phyloP scores from a whole-genome alignment of 2,888 invertebrate genomes.

The Rhingia rostrata region DNA sequence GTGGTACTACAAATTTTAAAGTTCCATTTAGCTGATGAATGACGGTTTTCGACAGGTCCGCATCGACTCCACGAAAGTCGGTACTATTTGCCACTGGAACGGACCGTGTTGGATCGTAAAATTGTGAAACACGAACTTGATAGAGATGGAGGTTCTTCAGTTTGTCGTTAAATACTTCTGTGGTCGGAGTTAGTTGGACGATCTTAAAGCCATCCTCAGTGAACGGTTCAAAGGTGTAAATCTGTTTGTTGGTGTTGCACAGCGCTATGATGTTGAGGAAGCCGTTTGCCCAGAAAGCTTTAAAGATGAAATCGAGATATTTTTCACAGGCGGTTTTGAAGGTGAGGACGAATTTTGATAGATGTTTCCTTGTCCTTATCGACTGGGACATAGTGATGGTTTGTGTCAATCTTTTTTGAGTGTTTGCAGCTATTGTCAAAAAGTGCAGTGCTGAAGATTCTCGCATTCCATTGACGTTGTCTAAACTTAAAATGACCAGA shows the following conservation, averaged over 20 bases:
- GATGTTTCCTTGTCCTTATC: constrained; percentile 73
- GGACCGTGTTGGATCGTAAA: constrained; percentile 77
- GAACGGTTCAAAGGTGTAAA: constrained; percentile 79
- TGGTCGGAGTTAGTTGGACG: constrained; percentile 43
- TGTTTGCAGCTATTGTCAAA: constrained; percentile 14
- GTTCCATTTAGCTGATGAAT: constrained; percentile 78
- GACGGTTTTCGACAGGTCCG: constrained; percentile 75
- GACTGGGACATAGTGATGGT: not conserved
- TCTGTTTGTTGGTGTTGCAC: constrained; percentile 43
- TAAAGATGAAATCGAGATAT: constrained; percentile 75
- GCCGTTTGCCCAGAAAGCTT: constrained; percentile 77
- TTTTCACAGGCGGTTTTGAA: constrained; percentile 76
- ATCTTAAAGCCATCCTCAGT: constrained; percentile 73
- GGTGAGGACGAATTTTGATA: constrained; percentile 78
- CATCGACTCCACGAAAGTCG: constrained; percentile 77
- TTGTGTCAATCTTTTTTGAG: not conserved
- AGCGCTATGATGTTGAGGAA: constrained; percentile 77
- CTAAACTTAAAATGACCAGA: not conserved
- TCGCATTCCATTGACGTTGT: not conserved
- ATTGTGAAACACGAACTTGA: constrained; percentile 78
- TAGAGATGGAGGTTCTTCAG: constrained; percentile 77
- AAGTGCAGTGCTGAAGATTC: constrained; percentile 35
- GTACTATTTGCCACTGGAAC: constrained; percentile 70
- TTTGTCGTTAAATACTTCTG: constrained; percentile 76
- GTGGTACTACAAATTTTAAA: constrained; percentile 76